A percentile compares a stretch with the other conserved stretches of the same genome.
These are phyloP conservation scores for Parnassius orleans DNA, from an alignment of 2,888 invertebrate species.

Conservation along the genomic window DNA sequence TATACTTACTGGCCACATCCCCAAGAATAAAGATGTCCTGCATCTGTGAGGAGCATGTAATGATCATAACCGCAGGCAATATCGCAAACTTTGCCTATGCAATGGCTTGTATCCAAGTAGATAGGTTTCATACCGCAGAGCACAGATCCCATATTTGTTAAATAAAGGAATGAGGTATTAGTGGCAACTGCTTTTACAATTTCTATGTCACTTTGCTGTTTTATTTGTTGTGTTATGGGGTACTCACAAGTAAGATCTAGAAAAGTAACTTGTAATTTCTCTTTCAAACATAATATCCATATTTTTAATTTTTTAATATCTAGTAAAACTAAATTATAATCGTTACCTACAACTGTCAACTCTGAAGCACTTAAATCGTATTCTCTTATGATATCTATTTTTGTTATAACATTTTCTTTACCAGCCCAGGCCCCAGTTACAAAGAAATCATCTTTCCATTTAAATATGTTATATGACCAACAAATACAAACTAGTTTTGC, in stretches of 20 bases:
- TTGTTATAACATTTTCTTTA: constrained; percentile 43
- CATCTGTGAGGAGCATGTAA: constrained; percentile 84
- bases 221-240: constrained; percentile 39
- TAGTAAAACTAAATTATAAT: constrained; percentile 50
- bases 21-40: constrained; percentile 89
- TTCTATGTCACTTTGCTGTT: constrained; percentile 33
- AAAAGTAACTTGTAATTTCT: constrained; percentile 38
- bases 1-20: constrained; percentile 88
- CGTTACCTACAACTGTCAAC: constrained; percentile 54
- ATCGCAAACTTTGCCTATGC: constrained; percentile 78
- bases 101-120: constrained; percentile 79
- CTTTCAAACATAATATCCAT: constrained; percentile 46
- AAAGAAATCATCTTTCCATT: constrained; percentile 44
- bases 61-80: constrained; percentile 91
- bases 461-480: constrained; percentile 70
- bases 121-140: constrained; percentile 82
- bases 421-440: constrained; percentile 57
- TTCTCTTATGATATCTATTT: constrained; percentile 48
- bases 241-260: constrained; percentile 45
- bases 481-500: constrained; percentile 46
- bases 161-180: constrained; percentile 50
- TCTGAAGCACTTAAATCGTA: constrained; percentile 31
- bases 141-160: constrained; percentile 60
- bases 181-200: constrained; percentile 47
- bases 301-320: constrained; percentile 41